A percentile compares a stretch with the other conserved stretches of the same genome.
These are phyloP conservation scores for Fregetta grallaria DNA, from an alignment of 2,113 vertebrate genomes.

Conservation along the genomic window DNA sequence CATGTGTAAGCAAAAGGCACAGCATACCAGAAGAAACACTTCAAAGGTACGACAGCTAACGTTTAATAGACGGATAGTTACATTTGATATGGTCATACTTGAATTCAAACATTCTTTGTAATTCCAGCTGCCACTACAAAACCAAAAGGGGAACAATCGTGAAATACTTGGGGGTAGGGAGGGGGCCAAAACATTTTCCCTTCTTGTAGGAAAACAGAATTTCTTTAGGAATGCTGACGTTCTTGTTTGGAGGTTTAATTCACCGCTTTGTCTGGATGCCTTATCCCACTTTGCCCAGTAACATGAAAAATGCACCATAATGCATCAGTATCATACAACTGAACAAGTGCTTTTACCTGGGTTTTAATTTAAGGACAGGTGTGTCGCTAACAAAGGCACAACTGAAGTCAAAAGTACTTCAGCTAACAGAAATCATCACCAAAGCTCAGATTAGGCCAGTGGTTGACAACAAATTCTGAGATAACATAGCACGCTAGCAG, in stretches of 20 bases:
- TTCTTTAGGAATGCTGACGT: neutral
- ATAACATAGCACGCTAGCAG: neutral
- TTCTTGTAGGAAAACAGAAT: neutral
- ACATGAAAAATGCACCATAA: neutral
- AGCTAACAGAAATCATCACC: neutral
- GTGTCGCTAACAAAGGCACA: neutral
- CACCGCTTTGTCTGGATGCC: neutral
- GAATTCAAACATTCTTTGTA: neutral
- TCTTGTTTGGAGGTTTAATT: neutral
- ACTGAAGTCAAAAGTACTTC: neutral
- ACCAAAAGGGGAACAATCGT: neutral
- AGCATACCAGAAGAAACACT: neutral
- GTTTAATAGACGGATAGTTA: neutral
- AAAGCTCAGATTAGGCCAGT: neutral
- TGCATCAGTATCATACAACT: rapidly evolving
- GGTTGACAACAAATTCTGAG: neutral
- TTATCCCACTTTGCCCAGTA: neutral
- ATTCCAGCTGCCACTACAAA: neutral
- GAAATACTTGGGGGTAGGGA: neutral
- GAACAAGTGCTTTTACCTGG: neutral
- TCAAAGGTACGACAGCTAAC: neutral
- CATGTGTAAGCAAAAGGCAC: neutral
- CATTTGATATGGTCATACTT: neutral
- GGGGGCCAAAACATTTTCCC: neutral
- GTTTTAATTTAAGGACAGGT: neutral